Conservation (phyloP, 2,113 vertebrate species). For the Pipa parva region DNA sequence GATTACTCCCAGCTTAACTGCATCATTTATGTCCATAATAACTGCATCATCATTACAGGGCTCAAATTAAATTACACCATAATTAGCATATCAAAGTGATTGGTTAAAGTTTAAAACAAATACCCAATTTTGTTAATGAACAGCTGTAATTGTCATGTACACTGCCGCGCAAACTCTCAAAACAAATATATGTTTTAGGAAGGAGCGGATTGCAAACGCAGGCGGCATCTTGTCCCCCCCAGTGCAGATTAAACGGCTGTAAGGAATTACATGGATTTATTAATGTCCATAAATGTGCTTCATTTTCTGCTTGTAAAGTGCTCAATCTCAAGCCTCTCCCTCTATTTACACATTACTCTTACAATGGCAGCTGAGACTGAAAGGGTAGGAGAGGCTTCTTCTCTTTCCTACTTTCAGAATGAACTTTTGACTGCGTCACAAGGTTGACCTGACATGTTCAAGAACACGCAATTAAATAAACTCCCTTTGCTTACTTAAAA, state of each 20-base stretch:
- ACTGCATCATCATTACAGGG: conserved; percentile 99
- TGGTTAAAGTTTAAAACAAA: conserved; percentile 99
- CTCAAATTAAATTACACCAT: conserved; percentile 99
- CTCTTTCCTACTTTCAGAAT: conserved; percentile 28
- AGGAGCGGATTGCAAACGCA: conserved; percentile 57
- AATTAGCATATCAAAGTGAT: conserved; percentile 99
- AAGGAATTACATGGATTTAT: conserved; percentile 61
- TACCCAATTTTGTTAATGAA: conserved; percentile 99
- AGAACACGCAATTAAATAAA: conserved; percentile 42
- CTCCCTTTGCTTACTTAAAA: conserved; percentile 34
- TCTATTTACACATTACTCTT: conserved; percentile 42
- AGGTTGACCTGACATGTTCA: conserved; percentile 47
- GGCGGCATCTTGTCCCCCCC: not conserved
- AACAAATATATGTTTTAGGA: conserved; percentile 98
- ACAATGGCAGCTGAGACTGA: conserved; percentile 35
- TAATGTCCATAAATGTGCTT: conserved; percentile 67
- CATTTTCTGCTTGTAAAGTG: conserved; percentile 64
- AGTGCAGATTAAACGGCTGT: not conserved
- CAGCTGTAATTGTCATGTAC: conserved; percentile 95
- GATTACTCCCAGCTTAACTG: conserved; percentile 99
- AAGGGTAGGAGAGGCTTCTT: conserved; percentile 36
- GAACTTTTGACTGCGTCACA: conserved; percentile 31
- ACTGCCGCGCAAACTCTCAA: conserved; percentile 94
- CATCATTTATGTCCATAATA: conserved; percentile 99
- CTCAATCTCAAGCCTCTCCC: conserved; percentile 64